These are phyloP conservation scores for Drepanosiphum platanoidis DNA, from an alignment of 2,888 invertebrate species.

Conservation along the genomic window DNA sequence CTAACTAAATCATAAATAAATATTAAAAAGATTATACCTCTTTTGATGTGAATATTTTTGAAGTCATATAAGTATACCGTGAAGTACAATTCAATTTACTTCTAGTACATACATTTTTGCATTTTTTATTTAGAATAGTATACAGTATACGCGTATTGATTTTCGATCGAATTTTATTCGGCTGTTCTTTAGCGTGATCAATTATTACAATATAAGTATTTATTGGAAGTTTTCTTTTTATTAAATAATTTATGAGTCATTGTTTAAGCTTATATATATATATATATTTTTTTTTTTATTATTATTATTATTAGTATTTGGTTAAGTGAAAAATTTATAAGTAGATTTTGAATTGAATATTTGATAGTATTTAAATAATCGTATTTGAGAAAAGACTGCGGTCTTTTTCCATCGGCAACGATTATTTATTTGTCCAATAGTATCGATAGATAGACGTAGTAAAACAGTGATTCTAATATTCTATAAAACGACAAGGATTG, in stretches of 20 bases:
- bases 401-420: no score
- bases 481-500: no score
- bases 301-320: no score
- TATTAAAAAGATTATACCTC: neutral
- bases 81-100: neutral
- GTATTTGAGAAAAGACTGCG: neutral
- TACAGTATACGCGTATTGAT: neutral
- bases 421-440: no score
- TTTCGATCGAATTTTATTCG: neutral
- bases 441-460: no score
- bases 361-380: neutral
- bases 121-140: neutral
- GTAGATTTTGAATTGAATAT: neutral
- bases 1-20: no score
- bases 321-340: neutral
- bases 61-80: neutral
- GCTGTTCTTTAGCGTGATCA: neutral
- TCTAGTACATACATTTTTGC: neutral
- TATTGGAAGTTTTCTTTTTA: neutral
- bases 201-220: constrained; percentile 5
- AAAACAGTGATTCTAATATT: no score
- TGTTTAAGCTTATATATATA: neutral
- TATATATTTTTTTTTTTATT: neutral
- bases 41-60: neutral
- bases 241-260: neutral